Evolutionary conservation across 2,888 invertebrate species (phyloP), one percentile per base, ranked within the genome.

Genomic region (Cerastis rubricosa): DNA sequence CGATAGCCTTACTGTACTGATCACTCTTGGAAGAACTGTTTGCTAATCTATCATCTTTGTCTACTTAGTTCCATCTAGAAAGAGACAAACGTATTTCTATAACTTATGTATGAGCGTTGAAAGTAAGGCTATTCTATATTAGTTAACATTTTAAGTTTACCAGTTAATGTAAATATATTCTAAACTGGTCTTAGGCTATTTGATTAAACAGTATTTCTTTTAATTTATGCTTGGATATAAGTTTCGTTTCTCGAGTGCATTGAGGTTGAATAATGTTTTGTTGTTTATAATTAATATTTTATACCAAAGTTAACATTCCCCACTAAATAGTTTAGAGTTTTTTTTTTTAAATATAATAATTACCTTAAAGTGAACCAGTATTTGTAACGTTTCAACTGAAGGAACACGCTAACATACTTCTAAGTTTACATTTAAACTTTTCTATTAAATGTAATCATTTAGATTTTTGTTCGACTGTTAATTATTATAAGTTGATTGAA

Each of bases 261-360:
- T 95, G 94, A 93, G 92, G 95, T 94, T 95, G 93, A 86, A 94
- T 91, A 93, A 95, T 93, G 95, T 96, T 96, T 95, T 96, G 96
- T 96, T 96, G 95, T 94, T 94, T 95, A 94, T 95, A 94, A 96
- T 95, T 96, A 96, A 96, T 96, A 96, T 96, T 96, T 96, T 96
- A 97, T 97, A 97, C 97, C 97, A 97, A 97, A 97, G 97, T 97
- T 97, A 97, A 97, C 97, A 97, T 97, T 97, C 97, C 97, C 97
- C 97, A 97, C 96, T 96, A 96, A 93, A 95, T 96, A 96, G 96
- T 90, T 89, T 96, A 96, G 94, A 89, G 91, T 91, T 92, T 94
- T 92, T 74, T 49, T 92, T 92, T 86, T 86, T n/a, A n/a, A n/a
- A 87, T 85, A 88, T 90, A 88, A 88, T 86, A 83, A 88, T 88